Conservation (phyloP, 2,797 vertebrate genomes). For the Pseudotriccus pelzelni region DNA sequence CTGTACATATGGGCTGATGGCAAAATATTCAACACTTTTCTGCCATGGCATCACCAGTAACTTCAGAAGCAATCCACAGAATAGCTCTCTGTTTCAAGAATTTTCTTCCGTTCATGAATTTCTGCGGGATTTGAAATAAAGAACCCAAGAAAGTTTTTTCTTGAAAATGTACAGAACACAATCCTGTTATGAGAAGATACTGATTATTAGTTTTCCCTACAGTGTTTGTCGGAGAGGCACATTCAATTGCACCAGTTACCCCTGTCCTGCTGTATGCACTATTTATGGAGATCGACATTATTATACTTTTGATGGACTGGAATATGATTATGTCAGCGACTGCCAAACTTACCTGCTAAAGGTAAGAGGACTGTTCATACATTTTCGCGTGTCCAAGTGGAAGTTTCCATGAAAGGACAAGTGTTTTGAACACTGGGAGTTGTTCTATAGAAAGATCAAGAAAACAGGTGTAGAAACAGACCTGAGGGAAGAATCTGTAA, state of each 20-base stretch:
- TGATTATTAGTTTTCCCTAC: conserved; percentile 17
- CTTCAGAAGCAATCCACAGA: not conserved
- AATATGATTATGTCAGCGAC: conserved; percentile 95
- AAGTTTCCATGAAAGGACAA: not conserved
- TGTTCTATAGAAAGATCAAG: not conserved
- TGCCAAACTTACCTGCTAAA: conserved; percentile 95
- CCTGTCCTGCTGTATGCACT: conserved; percentile 94
- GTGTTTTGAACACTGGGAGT: not conserved
- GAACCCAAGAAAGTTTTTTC: not conserved
- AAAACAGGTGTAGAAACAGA: not conserved
- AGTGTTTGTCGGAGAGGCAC: conserved; percentile 92
- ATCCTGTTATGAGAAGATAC: not conserved
- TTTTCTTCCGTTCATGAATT: not conserved
- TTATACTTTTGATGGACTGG: conserved; percentile 94
- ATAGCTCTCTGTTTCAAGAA: not conserved
- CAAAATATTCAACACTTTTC: not conserved
- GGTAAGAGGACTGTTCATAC: conserved; percentile 73
- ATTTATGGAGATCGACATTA: conserved; percentile 95
- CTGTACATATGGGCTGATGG: not conserved
- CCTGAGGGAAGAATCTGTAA: not conserved
- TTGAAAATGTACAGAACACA: not conserved
- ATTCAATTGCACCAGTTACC: conserved; percentile 94
- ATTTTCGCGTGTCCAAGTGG: not conserved
- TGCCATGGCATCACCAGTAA: not conserved
- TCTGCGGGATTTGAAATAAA: not conserved